Evolutionary conservation across 2,888 invertebrate species (phyloP).

Genomic region (Hetaerina titia): DNA sequence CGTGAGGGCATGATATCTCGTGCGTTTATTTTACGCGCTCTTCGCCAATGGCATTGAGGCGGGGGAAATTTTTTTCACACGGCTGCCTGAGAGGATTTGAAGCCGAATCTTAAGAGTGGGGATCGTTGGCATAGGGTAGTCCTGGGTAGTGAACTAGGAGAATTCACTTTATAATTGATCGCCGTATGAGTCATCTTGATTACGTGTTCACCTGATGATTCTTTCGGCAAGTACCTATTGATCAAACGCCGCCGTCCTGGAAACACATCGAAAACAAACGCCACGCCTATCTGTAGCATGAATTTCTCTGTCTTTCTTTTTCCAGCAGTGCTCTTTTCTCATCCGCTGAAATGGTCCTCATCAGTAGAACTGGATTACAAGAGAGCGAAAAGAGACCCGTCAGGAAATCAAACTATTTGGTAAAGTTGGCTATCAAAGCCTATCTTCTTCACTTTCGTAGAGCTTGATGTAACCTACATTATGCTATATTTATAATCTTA

Average conservation of each 20-base stretch:
- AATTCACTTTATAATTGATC: neutral
- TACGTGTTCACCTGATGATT: neutral
- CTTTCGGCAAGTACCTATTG: neutral
- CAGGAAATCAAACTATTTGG: neutral
- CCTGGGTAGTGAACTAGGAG: neutral
- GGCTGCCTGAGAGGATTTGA: no score
- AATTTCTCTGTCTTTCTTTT: neutral
- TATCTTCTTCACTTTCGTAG: neutral
- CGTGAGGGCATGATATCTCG: no score
- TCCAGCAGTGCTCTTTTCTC: neutral
- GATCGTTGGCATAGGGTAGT: neutral
- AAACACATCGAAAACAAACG: neutral
- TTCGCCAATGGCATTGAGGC: no score
- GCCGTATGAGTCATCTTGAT: neutral
- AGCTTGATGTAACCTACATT: no score
- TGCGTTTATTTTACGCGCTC: no score
- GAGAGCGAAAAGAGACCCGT: slow-evolving; percentile 49
- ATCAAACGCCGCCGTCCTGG: slow-evolving; percentile 47
- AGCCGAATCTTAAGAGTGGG: no score
- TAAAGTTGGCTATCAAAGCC: neutral
- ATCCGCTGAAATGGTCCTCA: slow-evolving; percentile 32
- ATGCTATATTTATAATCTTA: no score
- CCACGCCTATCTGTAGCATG: neutral
- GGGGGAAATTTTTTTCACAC: no score
- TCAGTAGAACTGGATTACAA: slow-evolving; percentile 60